A percentile compares a stretch with the other conserved stretches of the same genome.
Conservation (phyloP, 2,113 vertebrate genomes). For the Microcebus griseorufus region DNA sequence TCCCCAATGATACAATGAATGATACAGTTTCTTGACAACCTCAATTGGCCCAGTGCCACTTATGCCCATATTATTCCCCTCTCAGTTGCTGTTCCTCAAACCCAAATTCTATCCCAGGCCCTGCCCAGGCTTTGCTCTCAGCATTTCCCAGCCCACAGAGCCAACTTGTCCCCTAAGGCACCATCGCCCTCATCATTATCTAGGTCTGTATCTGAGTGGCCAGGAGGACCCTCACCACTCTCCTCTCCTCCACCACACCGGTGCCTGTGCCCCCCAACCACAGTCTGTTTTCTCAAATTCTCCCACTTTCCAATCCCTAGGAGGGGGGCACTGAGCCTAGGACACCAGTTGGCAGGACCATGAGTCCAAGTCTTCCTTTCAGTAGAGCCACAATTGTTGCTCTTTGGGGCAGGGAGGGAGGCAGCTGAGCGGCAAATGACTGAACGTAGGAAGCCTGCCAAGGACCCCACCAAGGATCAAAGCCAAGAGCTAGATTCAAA, state of each 20-base stretch:
- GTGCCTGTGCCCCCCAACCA: background rate
- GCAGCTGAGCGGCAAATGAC: slow-evolving; percentile 32
- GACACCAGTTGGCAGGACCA: background rate
- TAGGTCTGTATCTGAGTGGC: background rate
- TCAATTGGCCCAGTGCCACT: background rate
- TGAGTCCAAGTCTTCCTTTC: slow-evolving; percentile 15
- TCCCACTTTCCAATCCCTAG: background rate
- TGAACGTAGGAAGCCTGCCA: slow-evolving; percentile 42
- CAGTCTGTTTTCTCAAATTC: background rate
- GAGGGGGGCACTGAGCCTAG: background rate
- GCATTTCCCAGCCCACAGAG: background rate
- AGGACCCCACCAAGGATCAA: background rate
- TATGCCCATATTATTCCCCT: background rate
- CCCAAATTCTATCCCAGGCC: background rate
- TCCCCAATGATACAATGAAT: background rate
- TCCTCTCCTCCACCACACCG: background rate
- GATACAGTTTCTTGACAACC: background rate
- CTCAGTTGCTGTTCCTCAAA: background rate
- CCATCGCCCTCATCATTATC: background rate
- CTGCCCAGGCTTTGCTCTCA: background rate
- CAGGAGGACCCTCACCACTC: background rate
- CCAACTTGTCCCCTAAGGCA: background rate
- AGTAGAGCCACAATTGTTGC: background rate
- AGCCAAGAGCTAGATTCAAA: slow-evolving; percentile 48
- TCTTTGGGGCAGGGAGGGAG: slow-evolving; percentile 1